A percentile compares a stretch with the other conserved stretches of the same genome.
phyloP scores from a whole-genome alignment of 2,888 invertebrate species.

The Heliconius ismenius region DNA sequence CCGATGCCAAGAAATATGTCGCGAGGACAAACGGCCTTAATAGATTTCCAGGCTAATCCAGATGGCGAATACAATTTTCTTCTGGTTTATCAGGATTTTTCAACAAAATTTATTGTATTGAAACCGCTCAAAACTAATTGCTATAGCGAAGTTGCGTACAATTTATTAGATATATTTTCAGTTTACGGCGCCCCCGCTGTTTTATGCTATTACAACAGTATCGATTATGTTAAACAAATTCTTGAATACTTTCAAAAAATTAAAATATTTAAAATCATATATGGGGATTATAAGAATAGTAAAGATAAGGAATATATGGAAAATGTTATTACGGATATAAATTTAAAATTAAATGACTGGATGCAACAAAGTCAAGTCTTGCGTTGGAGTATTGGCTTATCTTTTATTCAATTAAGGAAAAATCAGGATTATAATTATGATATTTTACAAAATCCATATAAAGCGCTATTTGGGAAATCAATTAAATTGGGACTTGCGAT shows the following conservation, averaged over 20 bases:
- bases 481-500: constrained; percentile 13
- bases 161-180: constrained; percentile 24
- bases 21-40: constrained; percentile 10
- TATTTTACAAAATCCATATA: constrained; percentile 6
- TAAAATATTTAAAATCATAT: constrained; percentile 11
- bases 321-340: constrained; percentile 10
- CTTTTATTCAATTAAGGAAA: constrained; percentile 10
- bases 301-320: constrained; percentile 11
- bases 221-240: constrained; percentile 10
- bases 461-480: constrained; percentile 9
- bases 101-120: constrained; percentile 19
- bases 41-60: constrained; percentile 16
- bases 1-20: not conserved
- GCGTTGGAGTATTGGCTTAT: constrained; percentile 8
- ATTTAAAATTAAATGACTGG: not conserved
- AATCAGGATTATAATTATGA: constrained; percentile 12
- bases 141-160: not conserved
- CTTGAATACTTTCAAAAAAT: not conserved
- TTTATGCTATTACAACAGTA: constrained; percentile 18
- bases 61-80: constrained; percentile 18
- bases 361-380: not conserved
- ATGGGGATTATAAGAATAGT: not conserved
- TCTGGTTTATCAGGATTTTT: constrained; percentile 8
- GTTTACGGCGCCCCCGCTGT: constrained; percentile 8
- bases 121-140: constrained; percentile 10